A percentile compares a stretch with the other conserved stretches of the same genome.
These are phyloP conservation scores for Ganaspis sp. DNA, from an alignment of 1,140 invertebrate genomes.

Conservation along the genomic window DNA sequence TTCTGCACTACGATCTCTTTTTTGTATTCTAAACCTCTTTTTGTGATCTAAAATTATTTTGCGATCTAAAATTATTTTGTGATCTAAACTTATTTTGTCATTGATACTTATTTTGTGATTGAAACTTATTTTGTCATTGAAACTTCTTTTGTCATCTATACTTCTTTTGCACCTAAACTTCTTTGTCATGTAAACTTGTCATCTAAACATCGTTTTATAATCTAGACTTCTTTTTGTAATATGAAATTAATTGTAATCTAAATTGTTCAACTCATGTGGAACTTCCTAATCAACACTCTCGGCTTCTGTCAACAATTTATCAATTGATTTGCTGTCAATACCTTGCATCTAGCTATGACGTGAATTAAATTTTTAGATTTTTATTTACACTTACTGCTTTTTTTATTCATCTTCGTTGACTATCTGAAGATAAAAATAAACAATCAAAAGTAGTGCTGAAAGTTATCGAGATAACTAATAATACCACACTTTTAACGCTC, in stretches of 20 bases:
- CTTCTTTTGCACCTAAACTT: too few relatives aligned
- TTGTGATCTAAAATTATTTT: too few relatives aligned
- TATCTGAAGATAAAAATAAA: constrained; percentile 50
- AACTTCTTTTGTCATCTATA: too few relatives aligned
- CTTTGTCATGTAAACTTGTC: too few relatives aligned
- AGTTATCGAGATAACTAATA: constrained; percentile 32
- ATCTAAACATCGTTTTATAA: too few relatives aligned
- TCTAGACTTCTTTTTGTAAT: constrained; percentile 43
- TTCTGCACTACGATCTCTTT: too few relatives aligned
- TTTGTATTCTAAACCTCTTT: too few relatives aligned
- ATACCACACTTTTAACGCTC: constrained; percentile 1
- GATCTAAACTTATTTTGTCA: too few relatives aligned
- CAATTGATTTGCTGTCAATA: constrained; percentile 53
- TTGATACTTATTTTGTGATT: too few relatives aligned
- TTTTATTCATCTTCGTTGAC: constrained; percentile 50
- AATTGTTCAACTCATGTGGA: constrained; percentile 33
- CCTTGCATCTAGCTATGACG: constrained; percentile 59
- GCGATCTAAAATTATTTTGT: too few relatives aligned
- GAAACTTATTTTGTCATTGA: too few relatives aligned
- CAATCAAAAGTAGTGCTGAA: constrained; percentile 41
- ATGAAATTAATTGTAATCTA: too few relatives aligned
- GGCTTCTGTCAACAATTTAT: constrained; percentile 59
- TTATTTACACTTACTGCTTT: constrained; percentile 51
- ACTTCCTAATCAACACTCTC: constrained; percentile 64
- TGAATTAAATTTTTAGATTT: constrained; percentile 60